Evolutionary conservation across 2,113 vertebrate genomes (phyloP).

Genomic region (Xiphophorus couchianus): DNA sequence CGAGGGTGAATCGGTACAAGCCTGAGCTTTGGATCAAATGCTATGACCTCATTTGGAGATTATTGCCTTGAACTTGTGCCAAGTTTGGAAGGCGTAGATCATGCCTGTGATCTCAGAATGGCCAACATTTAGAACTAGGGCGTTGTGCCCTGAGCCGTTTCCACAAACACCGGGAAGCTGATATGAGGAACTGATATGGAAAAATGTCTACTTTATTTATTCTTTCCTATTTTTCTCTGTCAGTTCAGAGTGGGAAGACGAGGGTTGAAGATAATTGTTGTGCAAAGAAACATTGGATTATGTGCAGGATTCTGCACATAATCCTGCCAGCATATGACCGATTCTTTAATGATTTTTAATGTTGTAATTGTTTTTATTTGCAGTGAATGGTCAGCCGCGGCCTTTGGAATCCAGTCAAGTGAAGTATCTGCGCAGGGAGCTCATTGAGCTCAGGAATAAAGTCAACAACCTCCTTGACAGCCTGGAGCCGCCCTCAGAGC

Average conservation of each 20-base stretch:
- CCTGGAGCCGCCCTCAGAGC: constrained; percentile 92
- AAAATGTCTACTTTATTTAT: neutral
- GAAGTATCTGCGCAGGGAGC: constrained; percentile 94
- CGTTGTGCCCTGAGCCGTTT: too few relatives aligned
- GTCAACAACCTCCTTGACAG: constrained; percentile 95
- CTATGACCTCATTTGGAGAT: too few relatives aligned
- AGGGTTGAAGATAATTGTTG: neutral
- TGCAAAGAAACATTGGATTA: neutral
- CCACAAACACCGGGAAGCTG: too few relatives aligned
- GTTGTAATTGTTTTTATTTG: constrained; percentile 42
- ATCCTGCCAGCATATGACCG: neutral
- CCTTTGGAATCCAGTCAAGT: constrained; percentile 98
- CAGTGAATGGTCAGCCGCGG: constrained; percentile 96
- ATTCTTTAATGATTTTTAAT: neutral
- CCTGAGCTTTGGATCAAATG: too few relatives aligned
- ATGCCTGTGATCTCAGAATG: neutral
- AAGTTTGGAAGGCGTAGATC: neutral
- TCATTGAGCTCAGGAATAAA: constrained; percentile 98
- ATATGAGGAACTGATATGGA: neutral
- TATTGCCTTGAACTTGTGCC: too few relatives aligned
- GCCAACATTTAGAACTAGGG: too few relatives aligned
- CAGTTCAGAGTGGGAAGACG: neutral
- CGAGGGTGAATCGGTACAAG: too few relatives aligned
- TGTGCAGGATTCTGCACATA: neutral
- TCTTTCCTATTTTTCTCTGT: neutral